A percentile compares a stretch with the other conserved stretches of the same genome.
These are phyloP conservation scores for Falco berigora DNA, from an alignment of 2,797 vertebrate genomes.

Conservation along the genomic window DNA sequence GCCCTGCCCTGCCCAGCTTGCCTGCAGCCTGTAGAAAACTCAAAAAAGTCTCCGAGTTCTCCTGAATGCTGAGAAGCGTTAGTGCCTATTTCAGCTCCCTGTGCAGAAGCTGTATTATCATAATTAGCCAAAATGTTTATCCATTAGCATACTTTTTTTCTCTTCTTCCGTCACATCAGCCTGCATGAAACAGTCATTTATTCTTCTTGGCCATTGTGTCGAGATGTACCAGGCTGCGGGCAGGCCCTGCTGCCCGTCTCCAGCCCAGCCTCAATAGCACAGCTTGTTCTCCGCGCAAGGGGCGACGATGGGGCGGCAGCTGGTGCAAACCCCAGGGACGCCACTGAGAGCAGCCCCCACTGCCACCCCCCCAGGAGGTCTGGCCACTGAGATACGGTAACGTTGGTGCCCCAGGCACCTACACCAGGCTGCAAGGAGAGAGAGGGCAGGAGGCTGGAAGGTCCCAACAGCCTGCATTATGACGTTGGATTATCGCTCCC, in stretches of 20 bases:
- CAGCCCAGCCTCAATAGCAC: background rate
- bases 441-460: background rate
- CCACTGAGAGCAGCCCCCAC: background rate
- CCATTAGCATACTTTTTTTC: conserved; percentile 23
- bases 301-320: background rate
- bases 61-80: background rate
- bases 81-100: conserved; percentile 27
- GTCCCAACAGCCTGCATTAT: too few relatives aligned
- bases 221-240: background rate
- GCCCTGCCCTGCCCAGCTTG: background rate
- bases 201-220: background rate
- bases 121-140: conserved; percentile 19
- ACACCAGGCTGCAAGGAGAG: background rate
- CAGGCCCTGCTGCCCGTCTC: background rate
- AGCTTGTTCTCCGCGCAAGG: background rate
- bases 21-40: background rate
- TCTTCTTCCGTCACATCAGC: conserved; percentile 15
- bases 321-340: background rate
- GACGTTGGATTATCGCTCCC: background rate
- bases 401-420: background rate
- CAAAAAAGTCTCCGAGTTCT: background rate
- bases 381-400: background rate
- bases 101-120: background rate
- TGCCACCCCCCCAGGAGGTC: background rate
- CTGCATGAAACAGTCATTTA: conserved; percentile 1